Evolutionary conservation across 1,140 invertebrate species (phyloP), one percentile per base, ranked within the genome.

Genomic region (Triops cancriformis): DNA sequence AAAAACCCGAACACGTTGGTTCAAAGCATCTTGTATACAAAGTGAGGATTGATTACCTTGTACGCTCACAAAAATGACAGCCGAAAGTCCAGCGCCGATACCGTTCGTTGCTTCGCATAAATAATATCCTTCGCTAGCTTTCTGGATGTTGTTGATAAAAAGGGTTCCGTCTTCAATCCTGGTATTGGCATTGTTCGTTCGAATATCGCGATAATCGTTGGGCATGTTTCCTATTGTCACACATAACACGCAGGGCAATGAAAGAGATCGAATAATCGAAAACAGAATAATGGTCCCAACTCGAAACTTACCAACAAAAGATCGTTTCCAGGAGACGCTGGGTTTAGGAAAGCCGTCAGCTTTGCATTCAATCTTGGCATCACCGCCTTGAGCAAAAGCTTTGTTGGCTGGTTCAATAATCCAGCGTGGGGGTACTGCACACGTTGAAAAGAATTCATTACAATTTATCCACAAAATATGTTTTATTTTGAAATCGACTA

Each of bases 91-190:
- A 80, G 94, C 94, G 76, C 95, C 95, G 83, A 98, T 96, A 81
- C 94, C 94, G 85, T 98, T 98, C 37, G 94, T 93, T 73, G 96
- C 95, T 86, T 98, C 95, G 84, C 97, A 98, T 26, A 98, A 86
- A 85, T 97, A 98, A 84, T 96, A 95, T 9, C 95, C 95, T 88
- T 96, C 93, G 83, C 96, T 96, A 3, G 90, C 91, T 85, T 96
- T 97, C 83, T 93, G 91, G 81, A 97, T 96, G 81, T 95, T 93
- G 81, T 90, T 90, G 82, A 98, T 93, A 42, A 90, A 88, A 51
- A 96, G 86, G 76, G 94, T 95, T 77, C 95, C 95, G 85, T 97
- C 95, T 84, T 95, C 93, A 45, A 95, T 92, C 85, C 92, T 93
- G 76, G 95, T 92, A 81, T 93, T 91, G 79, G 93, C 92, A 85